A percentile compares a stretch with the other conserved stretches of the same genome.
These are phyloP conservation scores for Stichodactyla helianthus DNA, from an alignment of 64 coral and sea anemone genomes.

Conservation along the genomic window DNA sequence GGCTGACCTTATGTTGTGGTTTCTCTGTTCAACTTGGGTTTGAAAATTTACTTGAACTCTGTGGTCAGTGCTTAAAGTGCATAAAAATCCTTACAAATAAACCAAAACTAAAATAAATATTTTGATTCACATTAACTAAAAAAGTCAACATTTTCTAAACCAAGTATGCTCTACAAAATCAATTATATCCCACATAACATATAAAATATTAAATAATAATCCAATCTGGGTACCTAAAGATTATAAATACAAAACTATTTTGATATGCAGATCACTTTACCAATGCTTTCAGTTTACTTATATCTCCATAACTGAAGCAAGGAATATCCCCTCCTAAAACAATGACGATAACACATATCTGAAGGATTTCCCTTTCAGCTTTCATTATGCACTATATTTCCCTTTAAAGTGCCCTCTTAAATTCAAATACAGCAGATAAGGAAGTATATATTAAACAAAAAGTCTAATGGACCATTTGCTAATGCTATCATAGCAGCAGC, in stretches of 20 bases:
- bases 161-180: background rate
- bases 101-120: background rate
- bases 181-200: background rate
- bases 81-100: background rate
- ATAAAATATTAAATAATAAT: background rate
- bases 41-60: slow-evolving; percentile 4
- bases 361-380: background rate
- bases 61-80: background rate
- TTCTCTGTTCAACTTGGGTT: background rate
- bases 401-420: background rate
- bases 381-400: background rate
- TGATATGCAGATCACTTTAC: slow-evolving; percentile 1
- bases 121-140: background rate
- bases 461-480: too few relatives aligned
- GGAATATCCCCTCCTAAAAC: background rate
- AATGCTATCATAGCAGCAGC: too few relatives aligned
- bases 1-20: background rate
- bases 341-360: background rate
- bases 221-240: background rate
- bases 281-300: background rate
- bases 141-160: background rate
- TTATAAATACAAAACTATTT: background rate
- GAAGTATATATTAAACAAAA: too few relatives aligned
- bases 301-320: background rate
- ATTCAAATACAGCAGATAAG: background rate